Evolutionary conservation across 64 coral and sea anemone genomes (phyloP), one percentile per base, ranked within the genome.

Genomic region (Pachyseris speciosa): DNA sequence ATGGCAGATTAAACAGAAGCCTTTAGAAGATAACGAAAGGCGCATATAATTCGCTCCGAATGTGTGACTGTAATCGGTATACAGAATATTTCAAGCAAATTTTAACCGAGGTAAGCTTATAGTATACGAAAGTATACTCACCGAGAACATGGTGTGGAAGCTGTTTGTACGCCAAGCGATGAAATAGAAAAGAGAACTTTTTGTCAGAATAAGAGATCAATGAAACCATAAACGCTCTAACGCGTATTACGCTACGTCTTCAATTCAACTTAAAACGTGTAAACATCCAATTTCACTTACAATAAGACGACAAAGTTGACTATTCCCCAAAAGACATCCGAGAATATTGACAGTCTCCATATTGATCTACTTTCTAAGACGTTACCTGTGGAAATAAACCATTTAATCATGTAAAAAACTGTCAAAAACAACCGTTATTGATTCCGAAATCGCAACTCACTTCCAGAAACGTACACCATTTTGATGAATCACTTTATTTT

Each of bases 81-180:
- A n/a, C n/a, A n/a, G n/a, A n/a, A n/a, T n/a, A n/a, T n/a, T n/a
- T n/a, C 11, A 45, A 45, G 43, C 4, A 45, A 45, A 45, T n/a
- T n/a, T n/a, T n/a, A n/a, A n/a, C n/a, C n/a, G n/a, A n/a, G n/a
- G n/a, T n/a, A n/a, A n/a, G n/a, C n/a, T n/a, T n/a, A n/a, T n/a
- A n/a, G 22, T 55, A 17, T 55, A 55, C 51, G 25, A 60, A 9
- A 25, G 12, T 7, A 7, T 58, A 91, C 89, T 84, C 30, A 91
- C 89, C 89, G 89, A 91, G 42, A 91, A 65, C 89, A 91, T 91
- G 5, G 89, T 91, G 6, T 91, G 89, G 57, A 91, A 91, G 89
- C 89, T 91, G 48, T 84, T 67, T 41, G 22, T 2, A 31, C 17
- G 31, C 5, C 4, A 28, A 37, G 26, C 76, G 13, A 45, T 40